Evolutionary conservation across 2,113 vertebrate genomes (phyloP), one percentile per base, ranked within the genome.

Genomic region (Mus pahari): DNA sequence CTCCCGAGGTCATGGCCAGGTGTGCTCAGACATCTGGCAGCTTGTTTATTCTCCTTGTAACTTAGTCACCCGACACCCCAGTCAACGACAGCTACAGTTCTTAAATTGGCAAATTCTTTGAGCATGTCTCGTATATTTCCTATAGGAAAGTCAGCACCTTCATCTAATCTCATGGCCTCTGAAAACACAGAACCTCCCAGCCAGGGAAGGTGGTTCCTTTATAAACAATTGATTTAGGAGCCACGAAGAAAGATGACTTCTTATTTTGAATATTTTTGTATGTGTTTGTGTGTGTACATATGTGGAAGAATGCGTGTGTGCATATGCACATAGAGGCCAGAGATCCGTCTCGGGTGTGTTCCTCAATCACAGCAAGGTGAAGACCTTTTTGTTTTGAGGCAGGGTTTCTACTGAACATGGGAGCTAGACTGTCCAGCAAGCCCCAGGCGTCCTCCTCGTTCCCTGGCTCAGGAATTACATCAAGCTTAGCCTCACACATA

Each of bases 1-100:
- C 53, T 90, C 60, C 90, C 77, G 88, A 82, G 83, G 83, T 86
- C 92, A 64, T 6, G 19, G 66, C 75, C 96, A 96, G 89, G 90
- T 90, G 70, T 45, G 31, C 71, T 62, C 31, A 74, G 50, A 71
- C 95, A 73, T 88, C 95, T 58, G 71, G 55, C 58, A 70, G 84
- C 75, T 90, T 81, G 7, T 95, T 89, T 92, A 28, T 89, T 90
- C 77, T 94, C 33, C 91, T 53, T 90, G 45, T 83, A 83, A 17
- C 81, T 92, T 84, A 39, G 68, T 62, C 33, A 31, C 62, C 62
- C 55, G 45, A 81, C 31, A 71, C 14, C 88, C 33, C 42, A 82
- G 1, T 62, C 86, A 89, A 31, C 53, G 14, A 45, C 53, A 33
- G 31, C 31, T 33, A 33, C 33, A 70, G 9, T 70, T 88, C 53